Percentiles rank a stretch among this genome's conserved stretches.
Evolutionary conservation across 2,888 invertebrate species (phyloP).

Genomic region (Pandemis cinnamomeana): DNA sequence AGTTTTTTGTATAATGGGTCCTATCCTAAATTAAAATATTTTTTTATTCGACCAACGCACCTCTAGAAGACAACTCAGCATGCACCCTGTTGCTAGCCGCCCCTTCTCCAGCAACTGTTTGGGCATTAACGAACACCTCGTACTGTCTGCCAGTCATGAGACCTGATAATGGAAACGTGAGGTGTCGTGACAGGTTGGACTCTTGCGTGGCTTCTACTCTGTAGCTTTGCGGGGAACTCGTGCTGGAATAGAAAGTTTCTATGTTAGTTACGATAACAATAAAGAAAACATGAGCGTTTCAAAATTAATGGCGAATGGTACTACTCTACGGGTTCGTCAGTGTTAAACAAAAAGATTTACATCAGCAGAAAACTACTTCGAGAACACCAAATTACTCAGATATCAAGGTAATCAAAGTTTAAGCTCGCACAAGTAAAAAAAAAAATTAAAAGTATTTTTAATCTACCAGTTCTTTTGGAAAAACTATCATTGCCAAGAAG

Average conservation of each 20-base stretch:
- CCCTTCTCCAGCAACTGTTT: slow-evolving; percentile 85
- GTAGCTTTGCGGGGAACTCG: slow-evolving; percentile 69
- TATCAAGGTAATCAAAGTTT: too few relatives aligned
- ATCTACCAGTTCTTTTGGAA: too few relatives aligned
- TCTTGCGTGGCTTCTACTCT: slow-evolving; percentile 66
- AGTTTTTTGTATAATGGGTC: too few relatives aligned
- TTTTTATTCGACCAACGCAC: slow-evolving; percentile 47
- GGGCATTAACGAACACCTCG: slow-evolving; percentile 86
- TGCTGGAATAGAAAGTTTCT: slow-evolving; percentile 56
- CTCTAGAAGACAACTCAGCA: slow-evolving; percentile 66
- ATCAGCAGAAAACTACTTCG: too few relatives aligned
- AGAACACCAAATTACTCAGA: too few relatives aligned
- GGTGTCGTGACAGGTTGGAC: slow-evolving; percentile 59
- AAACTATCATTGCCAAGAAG: too few relatives aligned
- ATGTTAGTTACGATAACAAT: background rate
- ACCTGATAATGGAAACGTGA: slow-evolving; percentile 76
- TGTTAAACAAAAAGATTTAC: too few relatives aligned
- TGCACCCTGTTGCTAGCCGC: slow-evolving; percentile 68
- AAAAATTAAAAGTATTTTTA: too few relatives aligned
- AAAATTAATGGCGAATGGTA: too few relatives aligned
- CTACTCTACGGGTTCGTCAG: too few relatives aligned
- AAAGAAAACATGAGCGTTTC: background rate
- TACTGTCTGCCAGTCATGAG: slow-evolving; percentile 82
- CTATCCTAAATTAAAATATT: background rate
- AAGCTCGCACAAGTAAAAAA: too few relatives aligned